phyloP scores from a whole-genome alignment of 2,113 vertebrate genomes.

The Meriones unguiculatus region DNA sequence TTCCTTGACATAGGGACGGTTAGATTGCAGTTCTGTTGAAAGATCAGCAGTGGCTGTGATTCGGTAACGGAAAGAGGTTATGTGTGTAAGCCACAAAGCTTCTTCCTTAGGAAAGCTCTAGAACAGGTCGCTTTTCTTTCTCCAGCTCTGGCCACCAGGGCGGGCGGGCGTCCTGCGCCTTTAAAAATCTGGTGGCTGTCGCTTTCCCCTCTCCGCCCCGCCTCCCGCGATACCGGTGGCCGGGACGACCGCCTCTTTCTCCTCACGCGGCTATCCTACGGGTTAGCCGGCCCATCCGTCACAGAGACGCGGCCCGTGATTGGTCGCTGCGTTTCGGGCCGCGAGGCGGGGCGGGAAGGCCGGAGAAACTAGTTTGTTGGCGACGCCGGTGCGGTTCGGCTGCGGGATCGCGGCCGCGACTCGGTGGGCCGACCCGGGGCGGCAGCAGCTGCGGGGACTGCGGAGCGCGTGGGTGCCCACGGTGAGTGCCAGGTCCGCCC shows the following conservation, averaged over 20 bases:
- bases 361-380: slow-evolving; percentile 83
- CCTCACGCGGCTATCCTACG: background rate
- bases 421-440: background rate
- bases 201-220: background rate
- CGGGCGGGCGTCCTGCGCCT: slow-evolving; percentile 39
- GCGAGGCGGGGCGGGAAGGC: slow-evolving; percentile 68
- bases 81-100: background rate
- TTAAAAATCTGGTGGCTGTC: slow-evolving; percentile 74
- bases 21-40: background rate
- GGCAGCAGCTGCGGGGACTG: background rate
- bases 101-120: background rate
- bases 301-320: background rate
- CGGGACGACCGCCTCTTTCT: background rate
- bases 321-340: slow-evolving; percentile 46
- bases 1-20: background rate
- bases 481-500: slow-evolving; percentile 46
- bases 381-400: background rate
- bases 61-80: background rate
- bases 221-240: background rate
- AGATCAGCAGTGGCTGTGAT: background rate
- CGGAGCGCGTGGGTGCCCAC: background rate
- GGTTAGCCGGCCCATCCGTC: slow-evolving; percentile 51
- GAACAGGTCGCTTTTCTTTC: background rate
- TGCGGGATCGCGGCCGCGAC: background rate
- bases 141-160: background rate